Percentiles rank a stretch among this genome's conserved stretches.
These are phyloP conservation scores for Amazona finschi DNA, from an alignment of 2,797 vertebrate species.

Conservation along the genomic window DNA sequence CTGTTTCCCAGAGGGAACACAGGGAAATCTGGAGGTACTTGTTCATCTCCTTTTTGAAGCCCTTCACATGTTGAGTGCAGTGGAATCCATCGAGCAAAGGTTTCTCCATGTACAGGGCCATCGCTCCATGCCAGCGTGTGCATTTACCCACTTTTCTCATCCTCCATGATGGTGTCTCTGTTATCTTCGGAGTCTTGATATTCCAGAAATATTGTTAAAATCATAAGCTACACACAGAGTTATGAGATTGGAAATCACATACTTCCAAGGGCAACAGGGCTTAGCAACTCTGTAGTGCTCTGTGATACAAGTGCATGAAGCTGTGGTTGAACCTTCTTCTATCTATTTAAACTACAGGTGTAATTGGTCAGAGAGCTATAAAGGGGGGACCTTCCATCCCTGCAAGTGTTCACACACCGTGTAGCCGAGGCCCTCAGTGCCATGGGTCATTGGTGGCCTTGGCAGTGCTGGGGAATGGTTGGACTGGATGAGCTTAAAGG, in stretches of 20 bases:
- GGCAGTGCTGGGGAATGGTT: background rate
- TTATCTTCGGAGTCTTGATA: background rate
- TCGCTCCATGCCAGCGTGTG: background rate
- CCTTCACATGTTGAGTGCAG: background rate
- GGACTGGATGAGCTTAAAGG: background rate
- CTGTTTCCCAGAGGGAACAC: accelerated
- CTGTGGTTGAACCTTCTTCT: background rate
- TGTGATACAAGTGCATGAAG: background rate
- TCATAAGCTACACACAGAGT: background rate
- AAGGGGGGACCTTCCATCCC: background rate
- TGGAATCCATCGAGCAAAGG: background rate
- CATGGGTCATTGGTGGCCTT: background rate
- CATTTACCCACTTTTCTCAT: background rate
- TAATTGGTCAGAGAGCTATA: background rate
- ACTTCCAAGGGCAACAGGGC: background rate
- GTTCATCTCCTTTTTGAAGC: background rate
- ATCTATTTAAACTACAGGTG: background rate
- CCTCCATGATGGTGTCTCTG: background rate
- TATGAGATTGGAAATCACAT: background rate
- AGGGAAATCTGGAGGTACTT: background rate
- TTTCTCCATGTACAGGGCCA: background rate
- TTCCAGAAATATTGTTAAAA: background rate
- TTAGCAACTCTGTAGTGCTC: background rate
- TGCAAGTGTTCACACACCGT: background rate
- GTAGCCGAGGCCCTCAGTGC: background rate